phyloP scores from a whole-genome alignment of 1,140 invertebrate species.

The Drosophila bocki region DNA sequence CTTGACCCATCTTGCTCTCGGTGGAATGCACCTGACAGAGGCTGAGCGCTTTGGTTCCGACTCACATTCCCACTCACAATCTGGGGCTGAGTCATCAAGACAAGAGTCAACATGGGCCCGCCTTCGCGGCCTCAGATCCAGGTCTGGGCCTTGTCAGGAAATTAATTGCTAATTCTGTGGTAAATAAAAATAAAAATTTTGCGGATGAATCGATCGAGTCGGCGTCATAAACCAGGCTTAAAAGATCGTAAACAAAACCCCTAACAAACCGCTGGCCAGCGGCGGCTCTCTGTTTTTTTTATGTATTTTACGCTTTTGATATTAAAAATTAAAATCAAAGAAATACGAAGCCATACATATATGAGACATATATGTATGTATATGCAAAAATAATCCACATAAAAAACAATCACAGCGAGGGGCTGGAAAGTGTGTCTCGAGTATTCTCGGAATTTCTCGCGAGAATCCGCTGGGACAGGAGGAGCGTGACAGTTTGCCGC shows the following conservation, averaged over 20 bases:
- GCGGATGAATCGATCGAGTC: constrained; percentile 60
- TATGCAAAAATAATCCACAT: constrained; percentile 49
- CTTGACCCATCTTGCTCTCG: constrained; percentile 1
- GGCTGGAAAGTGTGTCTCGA: constrained; percentile 26
- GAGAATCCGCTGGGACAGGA: constrained; percentile 13
- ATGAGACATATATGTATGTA: neutral
- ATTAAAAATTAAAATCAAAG: constrained; percentile 55
- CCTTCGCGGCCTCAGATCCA: neutral
- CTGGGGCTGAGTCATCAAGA: constrained; percentile 16
- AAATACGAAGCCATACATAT: constrained; percentile 11
- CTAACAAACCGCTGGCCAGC: constrained; percentile 17
- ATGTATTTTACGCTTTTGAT: constrained; percentile 49
- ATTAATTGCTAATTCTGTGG: constrained; percentile 76
- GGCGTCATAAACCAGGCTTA: constrained; percentile 77
- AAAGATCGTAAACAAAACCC: constrained; percentile 71
- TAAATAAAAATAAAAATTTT: constrained; percentile 38
- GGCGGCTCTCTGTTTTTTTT: constrained; percentile 30
- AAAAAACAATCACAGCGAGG: constrained; percentile 28
- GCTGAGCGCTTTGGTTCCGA: constrained; percentile 3
- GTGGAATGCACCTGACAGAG: constrained; percentile 41
- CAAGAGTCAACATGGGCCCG: constrained; percentile 5
- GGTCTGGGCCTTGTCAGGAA: constrained; percentile 14
- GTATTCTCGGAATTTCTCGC: constrained; percentile 64
- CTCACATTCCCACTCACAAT: constrained; percentile 23
- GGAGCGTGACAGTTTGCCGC: constrained; percentile 65